Percentiles rank a stretch among this genome's conserved stretches.
Evolutionary conservation across 2,888 invertebrate species (phyloP).

Genomic region (Epirrita christyi): DNA sequence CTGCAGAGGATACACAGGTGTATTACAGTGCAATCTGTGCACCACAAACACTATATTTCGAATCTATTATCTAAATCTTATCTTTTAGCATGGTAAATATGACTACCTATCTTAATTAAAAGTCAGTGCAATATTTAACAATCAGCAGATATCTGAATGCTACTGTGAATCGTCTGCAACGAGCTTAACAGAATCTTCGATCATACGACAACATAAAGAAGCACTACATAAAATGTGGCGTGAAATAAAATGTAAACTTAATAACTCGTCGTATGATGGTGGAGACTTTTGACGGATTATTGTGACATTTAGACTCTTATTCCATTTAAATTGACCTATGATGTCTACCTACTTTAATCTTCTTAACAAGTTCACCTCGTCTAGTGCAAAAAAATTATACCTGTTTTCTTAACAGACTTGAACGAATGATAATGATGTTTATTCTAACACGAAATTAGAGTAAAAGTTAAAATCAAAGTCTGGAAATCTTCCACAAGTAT

Average conservation of each 20-base stretch:
- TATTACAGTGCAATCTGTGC: background rate
- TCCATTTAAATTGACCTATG: background rate
- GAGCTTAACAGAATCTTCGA: background rate
- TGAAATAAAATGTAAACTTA: background rate
- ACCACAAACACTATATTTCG: no score
- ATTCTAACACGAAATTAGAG: background rate
- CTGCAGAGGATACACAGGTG: no score
- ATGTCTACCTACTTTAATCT: background rate
- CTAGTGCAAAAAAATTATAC: conserved; percentile 3
- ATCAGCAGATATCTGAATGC: background rate
- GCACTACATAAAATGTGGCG: background rate
- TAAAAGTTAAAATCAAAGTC: background rate
- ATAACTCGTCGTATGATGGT: background rate
- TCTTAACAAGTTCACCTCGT: conserved; percentile 4
- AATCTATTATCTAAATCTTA: no score
- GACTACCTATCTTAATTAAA: no score
- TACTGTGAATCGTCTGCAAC: background rate
- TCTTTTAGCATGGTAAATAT: background rate
- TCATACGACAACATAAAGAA: background rate
- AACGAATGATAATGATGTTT: conserved; percentile 2
- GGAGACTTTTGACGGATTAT: background rate
- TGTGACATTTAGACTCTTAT: background rate
- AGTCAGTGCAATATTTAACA: background rate
- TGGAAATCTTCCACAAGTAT: background rate
- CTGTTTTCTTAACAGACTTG: background rate